Evolutionary conservation across 2,888 invertebrate genomes (phyloP).

Genomic region (Iselma pallidipennis): DNA sequence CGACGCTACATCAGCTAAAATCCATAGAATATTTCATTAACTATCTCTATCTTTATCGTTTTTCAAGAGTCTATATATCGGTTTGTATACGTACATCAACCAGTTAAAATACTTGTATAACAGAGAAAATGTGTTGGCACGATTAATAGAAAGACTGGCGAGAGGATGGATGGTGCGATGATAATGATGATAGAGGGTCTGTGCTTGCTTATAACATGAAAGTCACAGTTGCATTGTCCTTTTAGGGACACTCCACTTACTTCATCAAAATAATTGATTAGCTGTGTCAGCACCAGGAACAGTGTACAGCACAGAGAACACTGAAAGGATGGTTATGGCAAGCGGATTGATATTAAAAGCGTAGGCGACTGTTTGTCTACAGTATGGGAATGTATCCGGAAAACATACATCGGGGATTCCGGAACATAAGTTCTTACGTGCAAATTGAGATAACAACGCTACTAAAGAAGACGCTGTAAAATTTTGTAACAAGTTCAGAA

Average conservation of each 20-base stretch:
- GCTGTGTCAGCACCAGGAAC: constrained; percentile 9
- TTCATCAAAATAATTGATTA: constrained; percentile 24
- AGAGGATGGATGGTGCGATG: background rate
- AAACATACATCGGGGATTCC: constrained; percentile 9
- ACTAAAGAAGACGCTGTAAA: too few species aligned
- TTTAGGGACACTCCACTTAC: constrained; percentile 16
- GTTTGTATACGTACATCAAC: too few species aligned
- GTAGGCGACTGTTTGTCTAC: constrained; percentile 19
- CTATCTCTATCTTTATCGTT: background rate
- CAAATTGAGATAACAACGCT: constrained; percentile 5
- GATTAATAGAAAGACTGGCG: background rate
- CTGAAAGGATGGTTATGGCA: background rate
- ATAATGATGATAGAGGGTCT: background rate
- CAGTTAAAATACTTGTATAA: too few species aligned
- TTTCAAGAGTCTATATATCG: too few species aligned
- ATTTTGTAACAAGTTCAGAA: too few species aligned
- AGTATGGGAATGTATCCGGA: constrained; percentile 10
- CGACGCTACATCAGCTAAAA: background rate
- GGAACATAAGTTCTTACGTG: constrained; percentile 13
- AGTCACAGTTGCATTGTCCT: constrained; percentile 9
- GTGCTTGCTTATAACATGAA: background rate
- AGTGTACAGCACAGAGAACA: background rate
- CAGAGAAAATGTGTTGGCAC: too few species aligned
- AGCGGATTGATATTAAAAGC: constrained; percentile 14
- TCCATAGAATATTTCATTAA: background rate